Evolutionary conservation across 1,140 invertebrate genomes (phyloP), one percentile per base, ranked within the genome.

Genomic region (Pseudachorutes palmiensis): DNA sequence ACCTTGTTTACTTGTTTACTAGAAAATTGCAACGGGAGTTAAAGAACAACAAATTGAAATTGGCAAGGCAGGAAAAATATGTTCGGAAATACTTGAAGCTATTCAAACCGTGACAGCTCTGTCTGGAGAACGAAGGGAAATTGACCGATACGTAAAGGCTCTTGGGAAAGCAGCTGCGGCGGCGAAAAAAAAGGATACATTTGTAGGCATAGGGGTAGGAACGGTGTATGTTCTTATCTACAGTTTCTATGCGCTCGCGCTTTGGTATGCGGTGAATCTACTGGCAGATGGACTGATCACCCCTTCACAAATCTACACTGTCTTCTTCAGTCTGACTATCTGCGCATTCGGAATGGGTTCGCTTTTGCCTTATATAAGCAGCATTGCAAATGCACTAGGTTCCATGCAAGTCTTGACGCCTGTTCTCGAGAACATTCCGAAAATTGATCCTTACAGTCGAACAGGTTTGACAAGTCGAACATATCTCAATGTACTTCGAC

Each of bases 61-160:
- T n/a, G n/a, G n/a, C n/a, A n/a, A n/a, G n/a, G n/a, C n/a, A n/a
- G n/a, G n/a, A n/a, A n/a, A n/a, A n/a, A n/a, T n/a, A n/a, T n/a
- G n/a, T n/a, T n/a, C n/a, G n/a, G n/a, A n/a, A n/a, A n/a, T n/a
- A n/a, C n/a, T n/a, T n/a, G n/a, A n/a, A n/a, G n/a, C n/a, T n/a
- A n/a, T n/a, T n/a, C n/a, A n/a, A n/a, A n/a, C n/a, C n/a, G 90
- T 94, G 0, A 84, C 87, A 26, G 87, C 90, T 0, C 91, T 93
- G 72, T 87, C 87, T 67, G 91, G 89, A 12, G 87, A 92, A 76
- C 71, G 79, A n/a, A 85, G 85, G 74, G 90, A 92, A 79, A 77
- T 85, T 1, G 74, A 80, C 22, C 81, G 88, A 77, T 90, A 82
- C 48, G 75, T 80, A 31, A 74, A 80, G 45, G 81, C 85, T 45